A percentile compares a stretch with the other conserved stretches of the same genome.
These are phyloP conservation scores for Lutjanus argentimaculatus DNA, from an alignment of 2,797 vertebrate genomes.

Conservation along the genomic window DNA sequence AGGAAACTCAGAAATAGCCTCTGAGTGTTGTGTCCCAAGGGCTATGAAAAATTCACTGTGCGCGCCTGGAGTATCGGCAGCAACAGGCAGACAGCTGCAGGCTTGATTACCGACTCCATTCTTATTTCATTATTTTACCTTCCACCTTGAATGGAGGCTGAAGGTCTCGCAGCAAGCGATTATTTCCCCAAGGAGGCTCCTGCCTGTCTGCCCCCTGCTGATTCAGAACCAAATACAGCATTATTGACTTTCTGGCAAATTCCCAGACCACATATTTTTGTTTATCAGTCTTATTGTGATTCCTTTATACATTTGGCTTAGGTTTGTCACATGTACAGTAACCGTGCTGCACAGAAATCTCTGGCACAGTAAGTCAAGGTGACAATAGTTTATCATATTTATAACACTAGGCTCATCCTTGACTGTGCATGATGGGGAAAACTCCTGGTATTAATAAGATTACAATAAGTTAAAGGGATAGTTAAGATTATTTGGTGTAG, in stretches of 20 bases:
- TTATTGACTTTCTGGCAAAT: constrained; percentile 59
- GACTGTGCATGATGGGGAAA: not conserved
- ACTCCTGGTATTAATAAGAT: not conserved
- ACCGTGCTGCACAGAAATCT: constrained; percentile 27
- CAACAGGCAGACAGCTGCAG: constrained; percentile 75
- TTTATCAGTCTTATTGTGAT: constrained; percentile 36
- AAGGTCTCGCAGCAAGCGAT: constrained; percentile 72
- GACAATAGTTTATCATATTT: constrained; percentile 10
- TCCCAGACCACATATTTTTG: constrained; percentile 34
- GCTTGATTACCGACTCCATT: constrained; percentile 71
- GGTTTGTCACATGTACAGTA: constrained; percentile 10
- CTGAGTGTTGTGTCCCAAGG: constrained; percentile 68
- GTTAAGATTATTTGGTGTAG: no score
- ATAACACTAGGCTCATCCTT: not conserved
- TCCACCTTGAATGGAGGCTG: constrained; percentile 80
- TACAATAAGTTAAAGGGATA: not conserved
- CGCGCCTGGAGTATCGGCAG: constrained; percentile 40
- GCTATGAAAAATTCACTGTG: constrained; percentile 79
- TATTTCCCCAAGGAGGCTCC: constrained; percentile 78
- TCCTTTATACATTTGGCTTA: not conserved
- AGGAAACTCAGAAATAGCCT: constrained; percentile 66
- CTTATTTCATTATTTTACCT: constrained; percentile 82
- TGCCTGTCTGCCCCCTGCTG: constrained; percentile 39
- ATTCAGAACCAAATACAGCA: constrained; percentile 46
- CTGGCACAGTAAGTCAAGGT: not conserved